phyloP scores from a whole-genome alignment of 2,113 vertebrate species.

The Cervus canadensis region DNA sequence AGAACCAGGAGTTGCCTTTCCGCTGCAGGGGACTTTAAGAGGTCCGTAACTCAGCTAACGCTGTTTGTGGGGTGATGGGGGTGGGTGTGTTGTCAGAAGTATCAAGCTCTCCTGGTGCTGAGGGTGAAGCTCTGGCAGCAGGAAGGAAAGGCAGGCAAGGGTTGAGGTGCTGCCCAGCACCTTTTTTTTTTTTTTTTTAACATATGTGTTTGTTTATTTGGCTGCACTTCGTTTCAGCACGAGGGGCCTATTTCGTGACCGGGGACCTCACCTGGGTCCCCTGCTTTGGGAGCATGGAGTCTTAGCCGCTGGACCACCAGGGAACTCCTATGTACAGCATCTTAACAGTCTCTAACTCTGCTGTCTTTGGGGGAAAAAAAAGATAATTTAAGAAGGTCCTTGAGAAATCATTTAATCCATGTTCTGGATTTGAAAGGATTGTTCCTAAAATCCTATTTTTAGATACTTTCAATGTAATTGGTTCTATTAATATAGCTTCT shows the following conservation, averaged over 20 bases:
- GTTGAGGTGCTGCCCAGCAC: not conserved
- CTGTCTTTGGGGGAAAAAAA: not conserved
- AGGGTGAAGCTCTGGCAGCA: not conserved
- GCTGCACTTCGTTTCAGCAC: not conserved
- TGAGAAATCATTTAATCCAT: not conserved
- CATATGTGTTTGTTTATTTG: not conserved
- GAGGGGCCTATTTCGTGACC: not conserved
- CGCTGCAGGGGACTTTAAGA: not conserved
- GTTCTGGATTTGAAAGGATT: not conserved
- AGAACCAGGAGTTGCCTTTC: not conserved
- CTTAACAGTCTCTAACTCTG: not conserved
- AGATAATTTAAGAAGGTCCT: not conserved
- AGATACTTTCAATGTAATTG: not conserved
- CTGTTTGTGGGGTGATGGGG: not conserved
- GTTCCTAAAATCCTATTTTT: not conserved
- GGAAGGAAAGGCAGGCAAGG: not conserved
- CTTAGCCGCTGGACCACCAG: not conserved
- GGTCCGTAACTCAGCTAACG: not conserved
- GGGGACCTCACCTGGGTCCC: not conserved
- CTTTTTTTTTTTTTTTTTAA: not conserved
- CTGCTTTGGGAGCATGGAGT: not conserved
- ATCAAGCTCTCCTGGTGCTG: not conserved
- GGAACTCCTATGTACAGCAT: not conserved
- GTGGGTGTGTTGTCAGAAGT: not conserved
- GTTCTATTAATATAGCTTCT: not conserved